Evolutionary conservation across 2,888 invertebrate species (phyloP).

Genomic region (Tortricodes alternella): DNA sequence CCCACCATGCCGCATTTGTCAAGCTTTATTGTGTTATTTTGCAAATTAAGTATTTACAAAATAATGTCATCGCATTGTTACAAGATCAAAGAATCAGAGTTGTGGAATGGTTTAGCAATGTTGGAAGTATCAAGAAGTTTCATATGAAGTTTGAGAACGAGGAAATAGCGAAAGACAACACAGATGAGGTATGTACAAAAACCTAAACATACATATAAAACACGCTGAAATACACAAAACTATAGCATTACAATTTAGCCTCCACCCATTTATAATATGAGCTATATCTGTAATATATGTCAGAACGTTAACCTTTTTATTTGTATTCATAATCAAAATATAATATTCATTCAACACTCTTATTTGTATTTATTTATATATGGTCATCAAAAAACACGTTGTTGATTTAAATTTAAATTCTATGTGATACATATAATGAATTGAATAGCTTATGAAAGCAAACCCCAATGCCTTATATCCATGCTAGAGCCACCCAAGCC

Average conservation of each 20-base stretch:
- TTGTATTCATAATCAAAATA: too few relatives aligned
- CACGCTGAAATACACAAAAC: conserved; percentile 9
- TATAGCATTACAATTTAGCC: neutral
- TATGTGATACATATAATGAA: too few relatives aligned
- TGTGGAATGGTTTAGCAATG: neutral
- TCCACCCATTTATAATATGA: neutral
- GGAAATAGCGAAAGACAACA: neutral
- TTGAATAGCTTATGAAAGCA: too few relatives aligned
- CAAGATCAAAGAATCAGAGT: neutral
- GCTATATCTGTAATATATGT: too few relatives aligned
- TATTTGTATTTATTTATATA: too few relatives aligned
- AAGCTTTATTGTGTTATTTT: conserved; percentile 7
- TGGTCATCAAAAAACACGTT: too few relatives aligned
- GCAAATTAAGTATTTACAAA: conserved; percentile 18
- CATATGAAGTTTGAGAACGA: neutral
- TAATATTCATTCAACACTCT: too few relatives aligned
- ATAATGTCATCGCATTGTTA: too few relatives aligned
- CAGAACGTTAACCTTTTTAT: too few relatives aligned
- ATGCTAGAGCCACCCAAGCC: too few relatives aligned
- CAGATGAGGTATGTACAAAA: neutral
- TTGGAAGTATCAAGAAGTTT: neutral
- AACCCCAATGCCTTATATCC: too few relatives aligned
- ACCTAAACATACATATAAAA: neutral
- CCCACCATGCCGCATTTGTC: conserved; percentile 32
- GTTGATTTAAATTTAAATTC: too few relatives aligned